Evolutionary conservation across 1,140 invertebrate species (phyloP).

Genomic region (Drosophila pallidifrons): DNA sequence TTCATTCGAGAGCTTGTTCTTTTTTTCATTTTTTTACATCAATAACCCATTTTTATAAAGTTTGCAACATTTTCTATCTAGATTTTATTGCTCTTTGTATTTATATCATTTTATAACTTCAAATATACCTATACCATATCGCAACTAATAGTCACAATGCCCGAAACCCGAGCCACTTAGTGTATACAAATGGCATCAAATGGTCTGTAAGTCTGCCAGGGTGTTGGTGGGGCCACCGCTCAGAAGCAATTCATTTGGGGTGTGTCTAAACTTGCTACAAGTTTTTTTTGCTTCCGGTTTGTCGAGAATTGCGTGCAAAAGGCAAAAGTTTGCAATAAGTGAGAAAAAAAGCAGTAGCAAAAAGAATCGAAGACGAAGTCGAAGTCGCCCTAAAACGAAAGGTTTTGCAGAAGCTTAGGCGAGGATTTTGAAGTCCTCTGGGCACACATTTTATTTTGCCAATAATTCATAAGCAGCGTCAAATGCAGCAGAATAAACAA

Average conservation of each 20-base stretch:
- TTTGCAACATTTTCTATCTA: no score
- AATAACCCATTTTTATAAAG: no score
- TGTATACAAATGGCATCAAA: slow-evolving; percentile 60
- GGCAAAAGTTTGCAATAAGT: slow-evolving; percentile 25
- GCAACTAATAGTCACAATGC: not conserved
- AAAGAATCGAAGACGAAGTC: not conserved
- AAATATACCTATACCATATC: no score
- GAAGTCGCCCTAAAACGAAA: slow-evolving; percentile 5
- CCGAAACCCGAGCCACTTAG: not conserved
- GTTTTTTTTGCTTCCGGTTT: slow-evolving; percentile 33
- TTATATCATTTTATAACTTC: no score
- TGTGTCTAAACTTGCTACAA: slow-evolving; percentile 52
- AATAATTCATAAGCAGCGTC: slow-evolving; percentile 77
- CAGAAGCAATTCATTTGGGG: slow-evolving; percentile 10
- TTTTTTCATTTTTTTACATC: no score
- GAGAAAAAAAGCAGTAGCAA: not conserved
- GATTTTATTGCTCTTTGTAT: no score
- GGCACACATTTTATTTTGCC: slow-evolving; percentile 41
- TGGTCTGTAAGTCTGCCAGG: slow-evolving; percentile 61
- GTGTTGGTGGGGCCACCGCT: slow-evolving; percentile 23
- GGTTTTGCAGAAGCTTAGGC: slow-evolving; percentile 40
- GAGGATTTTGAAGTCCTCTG: slow-evolving; percentile 42
- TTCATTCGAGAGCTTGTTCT: no score
- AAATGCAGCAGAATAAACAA: slow-evolving; percentile 55
- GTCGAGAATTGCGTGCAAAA: slow-evolving; percentile 16